A percentile compares a stretch with the other conserved stretches of the same genome.
These are phyloP conservation scores for Catharus minimus DNA, from an alignment of 2,113 vertebrate species.

Conservation along the genomic window DNA sequence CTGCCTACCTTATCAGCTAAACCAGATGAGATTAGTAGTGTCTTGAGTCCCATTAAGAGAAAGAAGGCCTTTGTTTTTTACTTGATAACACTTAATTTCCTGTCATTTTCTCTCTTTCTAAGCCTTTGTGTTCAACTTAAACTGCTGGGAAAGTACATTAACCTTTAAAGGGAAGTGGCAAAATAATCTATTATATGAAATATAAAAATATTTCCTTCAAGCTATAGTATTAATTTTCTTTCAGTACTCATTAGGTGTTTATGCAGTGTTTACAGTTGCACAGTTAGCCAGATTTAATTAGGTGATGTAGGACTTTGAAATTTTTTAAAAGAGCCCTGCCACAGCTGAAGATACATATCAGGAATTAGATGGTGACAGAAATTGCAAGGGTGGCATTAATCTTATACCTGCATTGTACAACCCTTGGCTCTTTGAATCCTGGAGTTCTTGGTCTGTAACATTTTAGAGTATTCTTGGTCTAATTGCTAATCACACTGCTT, in stretches of 20 bases:
- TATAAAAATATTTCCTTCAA: background rate
- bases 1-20: conserved; percentile 23
- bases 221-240: background rate
- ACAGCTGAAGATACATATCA: background rate
- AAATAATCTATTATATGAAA: conserved; percentile 8
- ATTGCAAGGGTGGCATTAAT: background rate
- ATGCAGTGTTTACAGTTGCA: background rate
- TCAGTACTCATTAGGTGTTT: background rate
- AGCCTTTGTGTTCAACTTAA: conserved; percentile 26
- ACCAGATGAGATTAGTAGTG: conserved; percentile 45
- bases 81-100: background rate
- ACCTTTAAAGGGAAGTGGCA: conserved; percentile 39
- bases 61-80: conserved; percentile 17
- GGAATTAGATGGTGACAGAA: background rate
- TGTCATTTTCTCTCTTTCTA: conserved; percentile 26
- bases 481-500: background rate
- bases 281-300: background rate
- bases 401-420: background rate
- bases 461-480: background rate
- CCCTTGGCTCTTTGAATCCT: background rate
- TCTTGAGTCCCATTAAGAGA: conserved; percentile 20
- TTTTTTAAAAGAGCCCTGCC: background rate
- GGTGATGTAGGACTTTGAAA: background rate
- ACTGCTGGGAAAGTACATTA: conserved; percentile 18
- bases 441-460: background rate